Base-by-base conservation (phyloP, 2,888 invertebrate species). In the Muscina levida region DNA sequence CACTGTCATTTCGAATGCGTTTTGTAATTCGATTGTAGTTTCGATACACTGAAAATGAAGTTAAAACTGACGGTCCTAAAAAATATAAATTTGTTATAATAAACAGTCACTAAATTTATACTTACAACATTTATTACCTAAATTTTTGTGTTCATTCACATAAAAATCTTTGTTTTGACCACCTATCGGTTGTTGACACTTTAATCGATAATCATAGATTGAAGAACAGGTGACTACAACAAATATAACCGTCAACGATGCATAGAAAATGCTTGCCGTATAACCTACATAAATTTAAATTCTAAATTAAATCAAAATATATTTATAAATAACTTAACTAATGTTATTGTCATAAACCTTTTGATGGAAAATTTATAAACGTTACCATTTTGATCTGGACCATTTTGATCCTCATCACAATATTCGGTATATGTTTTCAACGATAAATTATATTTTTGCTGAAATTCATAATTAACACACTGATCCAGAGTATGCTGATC, bases 41-140 rank as follows among this genome's bases (percentile, higher is more conserved):
- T 48, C 89, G 87, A 42, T 84, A 85, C 2, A 89, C 26, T 2
- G 89, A 89, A 76, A 88, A 89, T 3, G 87, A 82, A n/a, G 86
- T 85, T 0, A 89, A 48, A 0, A 82, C 37, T 46, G 42, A 1
- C 22, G 26, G 56, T 17, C 19, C 68, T 42, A 24, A n/a, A 51
- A 17, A 37, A 17, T 57, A 51, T 8, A 42, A 62, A 44, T 15
- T 10, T 13, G 8, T 31, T 31, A 31, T 31, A 31, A 44, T 13
- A 37, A 37, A 37, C 37, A 31, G 31, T 5, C 31, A 31, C 31
- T 8, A 31, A 31, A 31, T 8, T 31, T 31, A 8, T n/a, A n/a
- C n/a, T 31, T 31, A 5, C 31, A 31, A 31, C n/a, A n/a, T n/a
- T 37, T 13, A 65, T 65, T 83, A 87, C 86, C 81, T 1, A 67